Base-by-base conservation (phyloP, 2,113 vertebrate species). In the Mandrillus leucophaeus region DNA sequence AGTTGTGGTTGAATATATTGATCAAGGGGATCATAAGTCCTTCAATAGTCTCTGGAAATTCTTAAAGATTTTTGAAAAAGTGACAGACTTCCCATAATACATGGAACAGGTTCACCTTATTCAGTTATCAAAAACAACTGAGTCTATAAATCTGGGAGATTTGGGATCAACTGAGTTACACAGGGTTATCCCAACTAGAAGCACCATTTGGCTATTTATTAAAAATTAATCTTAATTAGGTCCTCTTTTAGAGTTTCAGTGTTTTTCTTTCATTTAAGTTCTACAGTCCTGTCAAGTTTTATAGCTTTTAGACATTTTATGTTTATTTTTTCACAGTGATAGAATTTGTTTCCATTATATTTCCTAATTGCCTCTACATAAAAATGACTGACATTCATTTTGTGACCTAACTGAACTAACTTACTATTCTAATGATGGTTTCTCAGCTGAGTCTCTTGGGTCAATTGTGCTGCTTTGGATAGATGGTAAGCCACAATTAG, bases 231-330 rank as follows among this genome's bases (percentile, higher is more conserved):
- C 38, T 82, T 92, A 52, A 61, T 88, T 84, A 85, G 86, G 17
- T 78, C 45, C 32, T 75, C 88, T 52, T 94, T n/a, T 90, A 52
- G 55, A 64, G 16, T 81, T 97, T 40, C 35, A 45, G 35, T 59
- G 20, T 13, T 52, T 92, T 95, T 32, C 48, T 32, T 89, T 95
- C 66, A 96, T 76, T 85, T 93, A 96, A 79, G 57, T 89, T 73
- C 59, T 83, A 83, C 1, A 55, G 25, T 55, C 18, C 57, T 88
- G 35, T 75, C 17, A 52, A 76, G 38, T 81, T 85, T 9, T 72
- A 38, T n/a, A 70, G 81, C 95, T 68, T 35, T 40, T 50, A 84
- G 73, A 78, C 32, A 84, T 87, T 87, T 83, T 87, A 82, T 50
- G 14, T 55, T 5, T 80, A 38, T 52, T 30, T 82, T 92, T 79